Conservation (phyloP, 2,113 vertebrate genomes). For the Sinocyclocheilus maitianheensis region DNA sequence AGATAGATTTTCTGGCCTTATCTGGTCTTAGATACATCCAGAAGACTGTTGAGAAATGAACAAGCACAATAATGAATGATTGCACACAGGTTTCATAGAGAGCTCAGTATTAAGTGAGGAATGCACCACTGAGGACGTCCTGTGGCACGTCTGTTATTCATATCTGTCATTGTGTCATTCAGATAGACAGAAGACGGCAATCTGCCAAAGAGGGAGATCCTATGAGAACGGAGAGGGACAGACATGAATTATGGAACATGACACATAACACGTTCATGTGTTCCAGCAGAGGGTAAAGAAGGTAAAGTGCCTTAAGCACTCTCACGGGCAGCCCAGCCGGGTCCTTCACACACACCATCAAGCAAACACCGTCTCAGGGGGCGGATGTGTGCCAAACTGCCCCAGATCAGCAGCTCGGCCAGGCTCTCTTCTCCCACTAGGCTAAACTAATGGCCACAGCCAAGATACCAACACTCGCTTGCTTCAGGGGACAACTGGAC, state of each 20-base stretch:
- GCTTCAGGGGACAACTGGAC: slow-evolving; percentile 14
- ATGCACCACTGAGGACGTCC: not conserved
- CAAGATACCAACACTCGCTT: slow-evolving; percentile 25
- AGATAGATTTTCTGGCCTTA: no score
- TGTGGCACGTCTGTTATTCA: slow-evolving; percentile 15
- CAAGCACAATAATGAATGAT: slow-evolving; percentile 20
- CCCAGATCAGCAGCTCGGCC: slow-evolving; percentile 38
- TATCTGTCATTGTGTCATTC: slow-evolving; percentile 31
- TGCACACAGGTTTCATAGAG: slow-evolving; percentile 19
- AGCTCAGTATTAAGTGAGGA: not conserved
- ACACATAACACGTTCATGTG: slow-evolving; percentile 52
- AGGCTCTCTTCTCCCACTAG: slow-evolving; percentile 25
- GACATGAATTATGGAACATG: slow-evolving; percentile 57
- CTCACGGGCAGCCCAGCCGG: slow-evolving; percentile 28
- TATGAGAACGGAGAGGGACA: slow-evolving; percentile 26
- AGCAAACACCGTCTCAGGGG: slow-evolving; percentile 62
- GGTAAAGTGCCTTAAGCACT: slow-evolving; percentile 53
- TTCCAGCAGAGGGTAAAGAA: slow-evolving; percentile 56
- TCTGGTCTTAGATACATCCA: not conserved
- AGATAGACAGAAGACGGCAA: slow-evolving; percentile 8
- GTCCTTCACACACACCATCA: slow-evolving; percentile 46
- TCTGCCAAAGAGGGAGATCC: slow-evolving; percentile 9
- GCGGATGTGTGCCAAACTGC: slow-evolving; percentile 40
- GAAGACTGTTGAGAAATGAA: not conserved
- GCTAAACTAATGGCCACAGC: slow-evolving; percentile 7